These are phyloP conservation scores for Panthera leo DNA, from an alignment of 2,113 vertebrate species.

Conservation along the genomic window DNA sequence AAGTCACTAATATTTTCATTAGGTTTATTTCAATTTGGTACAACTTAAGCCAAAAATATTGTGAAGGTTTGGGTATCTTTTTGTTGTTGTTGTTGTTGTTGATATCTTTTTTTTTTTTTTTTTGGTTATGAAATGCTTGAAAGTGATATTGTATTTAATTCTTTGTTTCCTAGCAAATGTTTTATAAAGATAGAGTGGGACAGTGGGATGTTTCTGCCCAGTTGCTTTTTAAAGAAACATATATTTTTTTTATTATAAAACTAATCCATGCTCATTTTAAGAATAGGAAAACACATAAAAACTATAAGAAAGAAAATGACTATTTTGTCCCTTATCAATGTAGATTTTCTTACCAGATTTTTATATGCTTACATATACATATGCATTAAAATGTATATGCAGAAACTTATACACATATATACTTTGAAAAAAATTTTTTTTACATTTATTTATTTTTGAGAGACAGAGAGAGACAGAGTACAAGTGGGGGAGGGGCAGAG, in stretches of 20 bases:
- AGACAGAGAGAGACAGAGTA: too few species aligned
- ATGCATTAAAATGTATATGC: neutral
- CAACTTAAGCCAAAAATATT: neutral
- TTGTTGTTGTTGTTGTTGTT: neutral
- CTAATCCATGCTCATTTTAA: neutral
- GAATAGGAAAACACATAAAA: neutral
- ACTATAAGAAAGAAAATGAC: neutral
- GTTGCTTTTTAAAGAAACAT: neutral
- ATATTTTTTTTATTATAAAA: conserved; percentile 8
- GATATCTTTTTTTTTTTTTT: neutral
- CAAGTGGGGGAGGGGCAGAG: too few species aligned
- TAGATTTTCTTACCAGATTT: neutral
- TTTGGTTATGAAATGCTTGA: neutral
- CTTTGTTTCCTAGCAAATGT: neutral
- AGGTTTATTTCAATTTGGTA: neutral
- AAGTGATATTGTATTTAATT: neutral
- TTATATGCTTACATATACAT: neutral
- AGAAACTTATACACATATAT: neutral
- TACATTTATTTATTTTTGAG: too few species aligned
- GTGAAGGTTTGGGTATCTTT: neutral
- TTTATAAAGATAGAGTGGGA: neutral
- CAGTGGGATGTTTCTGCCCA: neutral
- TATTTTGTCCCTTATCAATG: neutral
- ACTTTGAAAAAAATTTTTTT: neutral
- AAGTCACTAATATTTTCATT: neutral